Evolutionary conservation across 2,113 vertebrate species (phyloP).

Genomic region (Indicator maculatus): DNA sequence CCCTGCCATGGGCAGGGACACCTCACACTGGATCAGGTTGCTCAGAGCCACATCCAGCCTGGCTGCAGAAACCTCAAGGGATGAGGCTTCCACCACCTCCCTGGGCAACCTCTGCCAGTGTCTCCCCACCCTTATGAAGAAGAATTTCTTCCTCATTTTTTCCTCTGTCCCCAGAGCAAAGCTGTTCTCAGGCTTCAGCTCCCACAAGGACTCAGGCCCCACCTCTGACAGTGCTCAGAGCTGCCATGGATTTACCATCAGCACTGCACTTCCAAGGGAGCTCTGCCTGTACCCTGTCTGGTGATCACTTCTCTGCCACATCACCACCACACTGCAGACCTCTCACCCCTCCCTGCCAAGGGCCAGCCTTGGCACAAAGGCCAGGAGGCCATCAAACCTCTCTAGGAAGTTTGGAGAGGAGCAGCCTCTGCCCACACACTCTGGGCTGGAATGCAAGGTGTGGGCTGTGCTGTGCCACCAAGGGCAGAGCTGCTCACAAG

Average conservation of each 20-base stretch:
- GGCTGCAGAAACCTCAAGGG: no score
- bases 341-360: background rate
- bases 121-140: no score
- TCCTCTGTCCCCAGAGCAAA: background rate
- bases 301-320: background rate
- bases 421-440: background rate
- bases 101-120: no score
- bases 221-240: background rate
- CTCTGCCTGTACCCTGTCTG: background rate
- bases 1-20: no score
- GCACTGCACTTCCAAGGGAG: background rate
- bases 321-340: background rate
- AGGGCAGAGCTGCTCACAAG: background rate
- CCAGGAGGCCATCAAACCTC: background rate
- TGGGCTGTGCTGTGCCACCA: background rate
- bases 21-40: no score
- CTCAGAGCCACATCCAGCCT: no score
- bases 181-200: background rate
- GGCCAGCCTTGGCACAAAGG: background rate
- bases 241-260: rapidly evolving
- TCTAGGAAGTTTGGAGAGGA: background rate
- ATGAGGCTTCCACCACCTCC: no score
- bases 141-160: no score
- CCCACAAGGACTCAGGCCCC: background rate
- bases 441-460: background rate